These are phyloP conservation scores for Gephyroberyx darwinii DNA, from an alignment of 2,797 vertebrate genomes.

Conservation along the genomic window DNA sequence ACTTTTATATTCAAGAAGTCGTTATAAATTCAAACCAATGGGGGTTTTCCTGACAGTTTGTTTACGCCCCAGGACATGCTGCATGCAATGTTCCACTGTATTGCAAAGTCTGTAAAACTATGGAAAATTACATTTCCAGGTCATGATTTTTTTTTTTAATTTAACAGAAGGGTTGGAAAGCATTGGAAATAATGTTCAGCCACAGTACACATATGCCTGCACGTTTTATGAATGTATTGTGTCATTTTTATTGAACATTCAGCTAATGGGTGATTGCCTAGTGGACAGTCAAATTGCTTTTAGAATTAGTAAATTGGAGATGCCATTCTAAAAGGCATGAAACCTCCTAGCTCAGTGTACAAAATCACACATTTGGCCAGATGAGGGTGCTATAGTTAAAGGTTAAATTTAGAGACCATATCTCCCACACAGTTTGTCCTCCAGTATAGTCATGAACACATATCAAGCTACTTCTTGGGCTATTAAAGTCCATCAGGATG, in stretches of 20 bases:
- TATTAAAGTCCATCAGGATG: too few relatives aligned
- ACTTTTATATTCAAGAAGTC: background rate
- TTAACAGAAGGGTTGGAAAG: too few relatives aligned
- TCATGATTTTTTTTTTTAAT: background rate
- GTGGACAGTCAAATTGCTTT: background rate
- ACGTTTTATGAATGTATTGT: background rate
- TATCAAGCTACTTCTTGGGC: too few relatives aligned
- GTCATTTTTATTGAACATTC: too few relatives aligned
- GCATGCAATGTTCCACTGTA: background rate
- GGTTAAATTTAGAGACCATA: background rate
- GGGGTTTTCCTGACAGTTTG: background rate
- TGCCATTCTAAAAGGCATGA: background rate
- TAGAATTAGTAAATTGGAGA: background rate
- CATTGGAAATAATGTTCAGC: too few relatives aligned
- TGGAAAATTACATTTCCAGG: background rate
- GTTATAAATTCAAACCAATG: background rate
- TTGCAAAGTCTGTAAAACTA: background rate
- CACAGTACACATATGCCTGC: too few relatives aligned
- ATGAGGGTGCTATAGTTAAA: constrained; percentile 1
- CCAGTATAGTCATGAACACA: too few relatives aligned
- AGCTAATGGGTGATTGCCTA: background rate
- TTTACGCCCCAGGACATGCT: background rate
- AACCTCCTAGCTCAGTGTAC: background rate
- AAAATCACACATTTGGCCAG: background rate
- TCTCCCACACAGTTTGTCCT: too few relatives aligned